Base-by-base conservation (phyloP, 2,888 invertebrate genomes). In the Palloptera scutellata region DNA sequence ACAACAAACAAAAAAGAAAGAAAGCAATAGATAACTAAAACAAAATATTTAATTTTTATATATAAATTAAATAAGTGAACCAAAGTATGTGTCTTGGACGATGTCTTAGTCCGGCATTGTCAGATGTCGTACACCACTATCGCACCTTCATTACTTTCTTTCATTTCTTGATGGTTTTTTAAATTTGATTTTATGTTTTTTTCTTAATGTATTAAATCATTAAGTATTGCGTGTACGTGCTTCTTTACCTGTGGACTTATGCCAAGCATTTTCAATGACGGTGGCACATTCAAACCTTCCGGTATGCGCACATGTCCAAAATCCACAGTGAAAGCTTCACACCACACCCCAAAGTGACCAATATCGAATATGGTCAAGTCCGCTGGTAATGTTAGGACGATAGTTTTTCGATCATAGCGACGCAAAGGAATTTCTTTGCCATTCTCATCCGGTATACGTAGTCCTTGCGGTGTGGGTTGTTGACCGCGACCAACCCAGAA, bases 301-400 rank as follows among this genome's bases (percentile, higher is more conserved):
- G 95, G 94, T 72, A 96, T 88, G 73, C 88, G 83, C 60, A 96
- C 90, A 86, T 96, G 94, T 0, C 95, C 96, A 83, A 96, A 97
- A 87, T 96, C 93, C 58, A 96, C 95, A 55, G 94, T 92, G 87
- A 95, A 96, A 8, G 94, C 92, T 84, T 95, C 95, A 83, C 96
- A 96, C 95, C 96, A 96, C 70, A 96, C 91, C 30, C 93, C 94
- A 84, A 97, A 94, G 87, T 95, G 94, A 1, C 95, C 96, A 81
- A 96, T 92, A 85, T 96, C 95, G 83, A 95, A 95, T 60, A 96
- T 90, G 5, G 96, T 96, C 80, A 96, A 86, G 80, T 95, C 95
- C 73, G 91, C 92, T 0, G 96, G 96, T 71, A 97, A 86, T 0
- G 95, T 95, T 45, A 97, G 87, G 10, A 96, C 96, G 78, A 97